Evolutionary conservation across 2,113 vertebrate genomes (phyloP).

Genomic region (Colistium nudipinnis): DNA sequence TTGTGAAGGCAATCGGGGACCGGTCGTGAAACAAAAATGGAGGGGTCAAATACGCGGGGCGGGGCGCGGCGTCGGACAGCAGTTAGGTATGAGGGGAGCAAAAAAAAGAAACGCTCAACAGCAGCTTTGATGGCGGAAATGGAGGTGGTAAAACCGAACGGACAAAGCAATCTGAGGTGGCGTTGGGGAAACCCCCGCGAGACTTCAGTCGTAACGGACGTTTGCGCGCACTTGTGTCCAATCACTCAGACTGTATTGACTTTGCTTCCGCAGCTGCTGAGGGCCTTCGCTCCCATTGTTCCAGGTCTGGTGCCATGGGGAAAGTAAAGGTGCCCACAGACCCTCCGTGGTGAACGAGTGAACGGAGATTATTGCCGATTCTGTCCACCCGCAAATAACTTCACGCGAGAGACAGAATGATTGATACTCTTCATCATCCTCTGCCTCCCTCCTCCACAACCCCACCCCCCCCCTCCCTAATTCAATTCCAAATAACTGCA

Average conservation of each 20-base stretch:
- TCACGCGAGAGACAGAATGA: conserved; percentile 85
- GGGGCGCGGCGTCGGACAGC: conserved; percentile 23
- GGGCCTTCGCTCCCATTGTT: conserved; percentile 48
- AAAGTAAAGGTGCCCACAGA: conserved; percentile 78
- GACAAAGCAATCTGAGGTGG: conserved; percentile 60
- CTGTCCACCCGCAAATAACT: conserved; percentile 84
- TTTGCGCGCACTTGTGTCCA: conserved; percentile 43
- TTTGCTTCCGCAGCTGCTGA: conserved; percentile 32
- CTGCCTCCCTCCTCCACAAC: conserved; percentile 70
- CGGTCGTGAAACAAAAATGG: conserved; percentile 12
- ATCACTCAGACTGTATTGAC: conserved; percentile 52
- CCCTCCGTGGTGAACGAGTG: conserved; percentile 80
- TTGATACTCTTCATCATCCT: conserved; percentile 87
- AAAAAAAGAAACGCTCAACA: conserved; percentile 54
- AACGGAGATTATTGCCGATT: conserved; percentile 87
- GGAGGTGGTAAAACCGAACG: conserved; percentile 61
- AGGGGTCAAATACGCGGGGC: no score
- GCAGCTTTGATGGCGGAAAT: conserved; percentile 59
- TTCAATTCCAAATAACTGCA: conserved; percentile 85
- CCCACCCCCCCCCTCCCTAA: conserved; percentile 61
- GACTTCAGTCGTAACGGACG: conserved; percentile 53
- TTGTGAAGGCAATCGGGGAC: conserved; percentile 27
- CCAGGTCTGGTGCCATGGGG: conserved; percentile 46
- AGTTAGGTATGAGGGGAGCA: conserved; percentile 41
- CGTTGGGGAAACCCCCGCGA: conserved; percentile 29